Evolutionary conservation across 2,797 vertebrate genomes (phyloP).

Genomic region (Siniperca obscura): DNA sequence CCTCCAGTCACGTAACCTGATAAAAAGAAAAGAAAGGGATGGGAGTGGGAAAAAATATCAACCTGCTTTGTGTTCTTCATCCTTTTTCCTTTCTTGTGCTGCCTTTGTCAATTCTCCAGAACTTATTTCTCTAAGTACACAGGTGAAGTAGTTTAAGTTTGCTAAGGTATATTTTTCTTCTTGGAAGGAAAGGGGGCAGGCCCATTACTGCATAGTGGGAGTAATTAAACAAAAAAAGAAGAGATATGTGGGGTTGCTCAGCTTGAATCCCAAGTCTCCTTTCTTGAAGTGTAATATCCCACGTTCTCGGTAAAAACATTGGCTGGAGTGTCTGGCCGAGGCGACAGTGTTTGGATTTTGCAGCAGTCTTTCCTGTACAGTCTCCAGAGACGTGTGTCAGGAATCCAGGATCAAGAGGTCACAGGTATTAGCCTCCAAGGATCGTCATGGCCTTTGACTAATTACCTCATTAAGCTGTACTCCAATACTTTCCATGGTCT

Average conservation of each 20-base stretch:
- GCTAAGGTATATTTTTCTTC: conserved; percentile 61
- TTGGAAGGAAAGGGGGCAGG: conserved; percentile 35
- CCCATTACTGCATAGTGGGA: conserved; percentile 53
- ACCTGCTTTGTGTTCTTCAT: conserved; percentile 76
- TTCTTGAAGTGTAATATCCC: conserved; percentile 71
- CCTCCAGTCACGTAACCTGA: conserved; percentile 85
- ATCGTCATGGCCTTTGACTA: conserved; percentile 83
- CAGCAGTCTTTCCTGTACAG: conserved; percentile 58
- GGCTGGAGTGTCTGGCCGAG: conserved; percentile 45
- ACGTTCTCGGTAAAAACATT: conserved; percentile 58
- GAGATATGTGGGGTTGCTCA: conserved; percentile 21
- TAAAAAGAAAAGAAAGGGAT: conserved; percentile 77
- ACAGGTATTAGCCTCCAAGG: conserved; percentile 85
- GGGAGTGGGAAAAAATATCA: conserved; percentile 72
- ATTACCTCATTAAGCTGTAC: conserved; percentile 85
- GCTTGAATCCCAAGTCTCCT: conserved; percentile 50
- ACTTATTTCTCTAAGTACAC: conserved; percentile 74
- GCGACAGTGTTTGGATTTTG: conserved; percentile 53
- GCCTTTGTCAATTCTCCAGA: conserved; percentile 67
- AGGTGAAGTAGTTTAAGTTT: conserved; percentile 76
- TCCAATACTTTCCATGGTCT: conserved; percentile 76
- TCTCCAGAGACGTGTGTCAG: conserved; percentile 80
- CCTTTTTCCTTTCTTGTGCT: conserved; percentile 68
- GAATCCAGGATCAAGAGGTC: conserved; percentile 83
- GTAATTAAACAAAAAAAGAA: conserved; percentile 64